phyloP scores from a whole-genome alignment of 2,888 invertebrate genomes.

The Maniola hyperantus region DNA sequence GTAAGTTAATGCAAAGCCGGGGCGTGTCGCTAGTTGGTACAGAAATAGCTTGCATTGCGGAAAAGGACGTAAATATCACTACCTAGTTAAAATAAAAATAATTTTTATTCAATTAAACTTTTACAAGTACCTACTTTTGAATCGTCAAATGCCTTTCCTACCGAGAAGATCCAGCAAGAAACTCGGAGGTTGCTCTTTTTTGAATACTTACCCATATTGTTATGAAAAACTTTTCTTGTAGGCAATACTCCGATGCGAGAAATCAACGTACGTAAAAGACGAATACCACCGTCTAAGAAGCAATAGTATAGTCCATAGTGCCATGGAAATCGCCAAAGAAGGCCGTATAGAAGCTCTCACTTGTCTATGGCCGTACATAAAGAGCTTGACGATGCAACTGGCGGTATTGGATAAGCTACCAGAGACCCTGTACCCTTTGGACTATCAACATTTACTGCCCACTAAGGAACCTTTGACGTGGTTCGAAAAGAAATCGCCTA shows the following conservation, averaged over 20 bases:
- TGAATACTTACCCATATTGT: no score
- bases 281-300: slow-evolving; percentile 87
- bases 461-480: slow-evolving; percentile 60
- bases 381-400: slow-evolving; percentile 81
- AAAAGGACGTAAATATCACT: no score
- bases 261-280: slow-evolving; percentile 84
- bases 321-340: slow-evolving; percentile 86
- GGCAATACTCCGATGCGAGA: slow-evolving; percentile 84
- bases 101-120: no score
- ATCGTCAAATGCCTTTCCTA: no score
- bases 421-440: slow-evolving; percentile 86
- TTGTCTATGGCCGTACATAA: slow-evolving; percentile 87
- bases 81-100: no score
- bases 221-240: slow-evolving; percentile 50
- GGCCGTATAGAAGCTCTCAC: slow-evolving; percentile 85
- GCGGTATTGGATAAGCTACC: slow-evolving; percentile 86
- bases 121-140: no score
- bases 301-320: slow-evolving; percentile 84
- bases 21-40: no score
- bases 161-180: no score
- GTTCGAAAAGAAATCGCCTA: slow-evolving; percentile 58
- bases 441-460: slow-evolving; percentile 86
- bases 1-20: no score
- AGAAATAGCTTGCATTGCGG: no score
- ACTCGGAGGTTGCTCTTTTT: no score